Conservation (phyloP, 2,888 invertebrate species). For the Labia minor region DNA sequence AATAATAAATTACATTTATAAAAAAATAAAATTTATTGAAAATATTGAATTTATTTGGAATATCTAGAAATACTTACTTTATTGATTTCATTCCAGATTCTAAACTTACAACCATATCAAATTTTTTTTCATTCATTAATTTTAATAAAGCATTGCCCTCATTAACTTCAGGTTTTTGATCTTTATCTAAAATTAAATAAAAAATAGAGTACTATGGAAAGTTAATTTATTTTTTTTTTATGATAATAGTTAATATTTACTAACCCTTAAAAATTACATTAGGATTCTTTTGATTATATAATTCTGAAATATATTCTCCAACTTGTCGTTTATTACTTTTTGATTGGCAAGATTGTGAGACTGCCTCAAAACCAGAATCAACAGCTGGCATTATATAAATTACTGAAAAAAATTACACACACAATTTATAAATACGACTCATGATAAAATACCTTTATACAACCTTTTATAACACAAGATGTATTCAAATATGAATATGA, state of each 20-base stretch:
- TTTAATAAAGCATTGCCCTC: slow-evolving; percentile 44
- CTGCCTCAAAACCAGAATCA: neutral
- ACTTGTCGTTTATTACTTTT: neutral
- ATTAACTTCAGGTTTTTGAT: neutral
- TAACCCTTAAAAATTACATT: no score
- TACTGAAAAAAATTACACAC: neutral
- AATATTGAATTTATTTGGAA: no score
- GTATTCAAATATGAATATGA: no score
- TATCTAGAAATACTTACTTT: slow-evolving; percentile 36
- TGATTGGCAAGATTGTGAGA: neutral
- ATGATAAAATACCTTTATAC: no score
- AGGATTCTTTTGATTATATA: neutral
- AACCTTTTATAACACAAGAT: no score
- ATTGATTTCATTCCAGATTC: slow-evolving; percentile 62
- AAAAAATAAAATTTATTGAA: no score
- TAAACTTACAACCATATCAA: slow-evolving; percentile 61
- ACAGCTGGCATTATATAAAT: neutral
- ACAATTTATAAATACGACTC: no score
- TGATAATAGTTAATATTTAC: no score
- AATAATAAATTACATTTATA: no score
- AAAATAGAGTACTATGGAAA: no score
- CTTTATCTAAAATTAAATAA: neutral
- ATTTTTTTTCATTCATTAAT: slow-evolving; percentile 53
- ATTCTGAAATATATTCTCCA: neutral
- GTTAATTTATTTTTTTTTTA: no score